These are phyloP conservation scores for Pogoniulus pusillus DNA, from an alignment of 2,797 vertebrate genomes.

Conservation along the genomic window DNA sequence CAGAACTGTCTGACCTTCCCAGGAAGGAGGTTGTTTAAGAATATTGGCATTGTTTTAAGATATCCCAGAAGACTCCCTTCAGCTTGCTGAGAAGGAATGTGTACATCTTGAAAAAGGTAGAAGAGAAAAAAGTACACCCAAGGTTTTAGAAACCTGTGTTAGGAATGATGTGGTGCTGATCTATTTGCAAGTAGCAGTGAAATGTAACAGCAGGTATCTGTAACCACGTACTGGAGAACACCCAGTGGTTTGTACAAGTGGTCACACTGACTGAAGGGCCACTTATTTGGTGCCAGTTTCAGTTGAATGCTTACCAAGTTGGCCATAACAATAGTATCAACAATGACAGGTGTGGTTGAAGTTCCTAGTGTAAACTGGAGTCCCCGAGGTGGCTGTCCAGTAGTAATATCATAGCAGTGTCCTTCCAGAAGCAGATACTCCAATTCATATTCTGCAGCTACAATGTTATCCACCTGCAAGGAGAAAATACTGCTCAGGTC, in stretches of 20 bases:
- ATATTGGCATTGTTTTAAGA: neutral
- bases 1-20: neutral
- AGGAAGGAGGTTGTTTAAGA: neutral
- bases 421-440: conserved; percentile 95
- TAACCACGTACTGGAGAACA: rapidly evolving
- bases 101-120: neutral
- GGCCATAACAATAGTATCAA: conserved; percentile 98
- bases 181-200: neutral
- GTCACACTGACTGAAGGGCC: neutral
- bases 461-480: conserved; percentile 88
- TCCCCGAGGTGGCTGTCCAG: conserved; percentile 93
- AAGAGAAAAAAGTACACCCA: neutral
- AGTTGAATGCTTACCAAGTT: conserved; percentile 83
- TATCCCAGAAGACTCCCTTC: neutral
- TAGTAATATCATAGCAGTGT: conserved; percentile 96
- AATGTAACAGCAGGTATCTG: neutral
- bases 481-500: neutral
- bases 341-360: conserved; percentile 82
- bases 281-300: neutral
- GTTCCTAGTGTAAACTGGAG: conserved; percentile 96
- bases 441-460: conserved; percentile 93
- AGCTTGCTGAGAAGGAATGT: neutral
- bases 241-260: neutral
- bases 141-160: neutral
- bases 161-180: neutral